Evolutionary conservation across 2,797 vertebrate species (phyloP).

Genomic region (Bryconaethiops microstoma): DNA sequence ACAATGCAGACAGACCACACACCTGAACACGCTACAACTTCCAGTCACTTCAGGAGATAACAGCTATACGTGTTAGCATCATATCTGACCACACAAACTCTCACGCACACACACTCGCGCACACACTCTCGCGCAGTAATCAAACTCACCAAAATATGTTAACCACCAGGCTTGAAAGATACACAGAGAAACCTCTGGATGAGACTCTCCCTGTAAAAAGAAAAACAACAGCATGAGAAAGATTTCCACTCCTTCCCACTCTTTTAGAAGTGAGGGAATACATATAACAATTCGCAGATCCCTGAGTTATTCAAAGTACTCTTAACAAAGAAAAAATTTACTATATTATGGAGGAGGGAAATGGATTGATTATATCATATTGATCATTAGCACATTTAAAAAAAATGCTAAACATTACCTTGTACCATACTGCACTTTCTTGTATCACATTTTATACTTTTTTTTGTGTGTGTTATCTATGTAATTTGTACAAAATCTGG

Average conservation of each 20-base stretch:
- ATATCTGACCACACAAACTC: background rate
- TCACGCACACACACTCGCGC: background rate
- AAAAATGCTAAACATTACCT: too few relatives aligned
- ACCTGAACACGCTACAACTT: background rate
- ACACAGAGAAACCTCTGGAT: slow-evolving; percentile 76
- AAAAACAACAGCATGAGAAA: background rate
- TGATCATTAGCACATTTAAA: too few relatives aligned
- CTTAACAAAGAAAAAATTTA: background rate
- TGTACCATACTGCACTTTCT: too few relatives aligned
- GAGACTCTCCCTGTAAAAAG: slow-evolving; percentile 73
- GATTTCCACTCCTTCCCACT: background rate
- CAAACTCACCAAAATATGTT: slow-evolving; percentile 82
- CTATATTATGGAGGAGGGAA: background rate
- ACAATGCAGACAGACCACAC: background rate
- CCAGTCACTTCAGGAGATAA: background rate
- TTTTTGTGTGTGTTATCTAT: too few relatives aligned
- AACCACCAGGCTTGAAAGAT: slow-evolving; percentile 85
- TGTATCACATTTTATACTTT: too few relatives aligned
- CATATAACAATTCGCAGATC: too few relatives aligned
- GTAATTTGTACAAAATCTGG: too few relatives aligned
- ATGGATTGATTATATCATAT: background rate
- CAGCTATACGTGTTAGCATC: background rate
- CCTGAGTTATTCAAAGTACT: background rate
- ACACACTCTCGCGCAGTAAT: too few relatives aligned
- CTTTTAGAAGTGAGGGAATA: too few relatives aligned